These are phyloP conservation scores for Bombus confusus DNA, from an alignment of 1,140 invertebrate genomes.

Conservation along the genomic window DNA sequence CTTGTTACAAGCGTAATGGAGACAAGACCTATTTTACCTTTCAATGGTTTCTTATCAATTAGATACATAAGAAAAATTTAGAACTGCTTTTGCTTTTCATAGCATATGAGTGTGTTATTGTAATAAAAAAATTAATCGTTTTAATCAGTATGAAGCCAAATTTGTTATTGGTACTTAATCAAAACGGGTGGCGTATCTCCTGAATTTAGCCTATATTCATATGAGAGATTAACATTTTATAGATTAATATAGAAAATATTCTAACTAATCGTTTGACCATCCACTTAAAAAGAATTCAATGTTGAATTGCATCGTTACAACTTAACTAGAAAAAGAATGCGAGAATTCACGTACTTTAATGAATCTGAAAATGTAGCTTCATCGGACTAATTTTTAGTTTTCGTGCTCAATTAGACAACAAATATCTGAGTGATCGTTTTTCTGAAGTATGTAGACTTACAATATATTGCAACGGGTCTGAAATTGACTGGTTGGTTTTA, in stretches of 20 bases:
- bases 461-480: background rate
- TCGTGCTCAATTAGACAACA: background rate
- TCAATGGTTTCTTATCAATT: too few relatives aligned
- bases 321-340: too few relatives aligned
- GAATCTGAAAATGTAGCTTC: background rate
- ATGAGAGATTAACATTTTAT: background rate
- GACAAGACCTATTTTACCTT: too few relatives aligned
- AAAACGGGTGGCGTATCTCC: too few relatives aligned
- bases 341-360: background rate
- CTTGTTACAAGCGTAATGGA: too few relatives aligned
- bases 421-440: background rate
- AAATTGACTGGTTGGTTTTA: background rate
- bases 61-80: too few relatives aligned
- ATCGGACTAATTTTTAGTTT: background rate
- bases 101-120: too few relatives aligned
- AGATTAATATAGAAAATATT: background rate
- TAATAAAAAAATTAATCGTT: too few relatives aligned
- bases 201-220: background rate
- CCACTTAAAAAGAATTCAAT: background rate
- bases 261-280: background rate
- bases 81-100: too few relatives aligned
- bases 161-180: too few relatives aligned
- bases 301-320: background rate
- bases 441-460: background rate
- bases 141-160: too few relatives aligned